Evolutionary conservation across 2,113 vertebrate genomes (phyloP).

Genomic region (Hystrix cristata): DNA sequence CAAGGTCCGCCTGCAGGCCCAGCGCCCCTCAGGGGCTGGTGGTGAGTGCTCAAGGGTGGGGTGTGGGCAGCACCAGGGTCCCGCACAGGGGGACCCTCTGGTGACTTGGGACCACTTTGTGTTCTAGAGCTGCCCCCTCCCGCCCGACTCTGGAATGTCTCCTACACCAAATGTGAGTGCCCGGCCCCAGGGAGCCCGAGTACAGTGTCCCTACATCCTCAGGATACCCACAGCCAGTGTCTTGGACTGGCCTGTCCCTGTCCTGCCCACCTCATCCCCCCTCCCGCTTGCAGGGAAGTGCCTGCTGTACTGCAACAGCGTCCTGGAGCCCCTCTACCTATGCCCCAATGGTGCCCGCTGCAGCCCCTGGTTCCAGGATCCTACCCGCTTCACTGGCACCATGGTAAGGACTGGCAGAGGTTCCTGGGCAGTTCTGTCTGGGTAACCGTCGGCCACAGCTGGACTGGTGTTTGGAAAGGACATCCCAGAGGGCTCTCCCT

Average conservation of each 20-base stretch:
- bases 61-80: neutral
- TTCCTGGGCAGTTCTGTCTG: neutral
- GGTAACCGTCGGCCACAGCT: neutral
- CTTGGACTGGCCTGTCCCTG: too few species aligned
- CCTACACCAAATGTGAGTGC: conserved; percentile 94
- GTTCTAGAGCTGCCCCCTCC: conserved; percentile 88
- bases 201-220: neutral
- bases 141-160: conserved; percentile 90
- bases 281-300: conserved; percentile 93
- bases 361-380: conserved; percentile 93
- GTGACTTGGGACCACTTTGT: conserved; percentile 76
- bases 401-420: conserved; percentile 88
- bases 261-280: neutral
- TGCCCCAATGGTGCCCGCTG: conserved; percentile 93
- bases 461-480: neutral
- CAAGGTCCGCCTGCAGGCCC: conserved; percentile 97
- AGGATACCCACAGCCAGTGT: neutral
- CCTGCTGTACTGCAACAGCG: conserved; percentile 96
- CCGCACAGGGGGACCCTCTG: neutral
- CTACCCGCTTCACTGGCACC: conserved; percentile 94
- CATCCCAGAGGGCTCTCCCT: neutral
- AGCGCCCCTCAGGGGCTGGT: conserved; percentile 91
- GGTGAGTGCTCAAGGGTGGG: conserved; percentile 83
- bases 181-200: neutral
- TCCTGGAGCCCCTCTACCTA: conserved; percentile 96